These are phyloP conservation scores for Toxotes chatareus DNA, from an alignment of 2,113 vertebrate genomes.

Conservation along the genomic window DNA sequence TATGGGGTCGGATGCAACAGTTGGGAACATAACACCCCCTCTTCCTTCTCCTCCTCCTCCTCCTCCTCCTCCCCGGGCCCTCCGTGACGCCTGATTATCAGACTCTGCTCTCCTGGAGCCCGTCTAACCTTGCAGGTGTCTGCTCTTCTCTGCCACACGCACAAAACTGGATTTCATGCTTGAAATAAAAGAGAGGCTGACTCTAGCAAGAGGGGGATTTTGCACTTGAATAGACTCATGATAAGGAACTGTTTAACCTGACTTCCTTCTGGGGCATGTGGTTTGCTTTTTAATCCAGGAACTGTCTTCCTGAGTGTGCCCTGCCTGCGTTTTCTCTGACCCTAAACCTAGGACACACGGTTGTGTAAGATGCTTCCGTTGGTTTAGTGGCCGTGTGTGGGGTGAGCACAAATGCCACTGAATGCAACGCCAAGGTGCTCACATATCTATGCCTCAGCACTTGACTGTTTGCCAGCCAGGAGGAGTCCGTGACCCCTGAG, in stretches of 20 bases:
- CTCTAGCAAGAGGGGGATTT: not conserved
- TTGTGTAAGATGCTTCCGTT: constrained; percentile 17
- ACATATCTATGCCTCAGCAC: constrained; percentile 70
- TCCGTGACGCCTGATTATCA: constrained; percentile 52
- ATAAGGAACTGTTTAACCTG: constrained; percentile 18
- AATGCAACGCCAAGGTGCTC: constrained; percentile 51
- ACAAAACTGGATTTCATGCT: not conserved
- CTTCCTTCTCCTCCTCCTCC: constrained; percentile 8
- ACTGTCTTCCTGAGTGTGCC: not conserved
- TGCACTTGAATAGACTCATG: not conserved
- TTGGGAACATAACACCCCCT: constrained; percentile 63
- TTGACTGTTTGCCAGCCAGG: constrained; percentile 56
- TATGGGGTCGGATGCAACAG: constrained; percentile 78
- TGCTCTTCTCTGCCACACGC: not conserved
- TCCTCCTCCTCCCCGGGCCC: constrained; percentile 21
- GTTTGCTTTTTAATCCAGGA: not conserved
- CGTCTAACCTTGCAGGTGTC: constrained; percentile 74
- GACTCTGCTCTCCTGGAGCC: constrained; percentile 36
- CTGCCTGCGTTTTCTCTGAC: constrained; percentile 24
- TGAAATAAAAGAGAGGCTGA: not conserved
- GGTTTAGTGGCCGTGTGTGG: constrained; percentile 4
- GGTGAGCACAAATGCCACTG: constrained; percentile 22
- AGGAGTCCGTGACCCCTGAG: constrained; percentile 13
- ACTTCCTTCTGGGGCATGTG: constrained; percentile 26
- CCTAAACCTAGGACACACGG: not conserved